Evolutionary conservation across 2,113 vertebrate genomes (phyloP).

Genomic region (Dendrocopos noguchii): DNA sequence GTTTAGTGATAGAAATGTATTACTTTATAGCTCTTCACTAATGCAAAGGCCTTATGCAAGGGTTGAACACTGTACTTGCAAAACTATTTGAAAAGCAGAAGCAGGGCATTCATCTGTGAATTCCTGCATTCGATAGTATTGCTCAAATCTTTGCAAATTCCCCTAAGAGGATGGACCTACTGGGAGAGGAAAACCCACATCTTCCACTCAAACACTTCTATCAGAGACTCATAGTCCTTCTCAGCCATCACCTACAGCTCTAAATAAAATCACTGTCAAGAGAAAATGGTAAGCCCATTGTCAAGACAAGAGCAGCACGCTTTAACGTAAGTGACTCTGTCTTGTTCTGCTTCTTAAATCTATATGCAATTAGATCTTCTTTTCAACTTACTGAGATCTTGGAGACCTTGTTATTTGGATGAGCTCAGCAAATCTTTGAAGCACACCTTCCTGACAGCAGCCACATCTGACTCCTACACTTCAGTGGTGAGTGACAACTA

Average conservation of each 20-base stretch:
- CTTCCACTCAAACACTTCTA: neutral
- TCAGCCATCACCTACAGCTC: neutral
- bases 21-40: neutral
- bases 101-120: neutral
- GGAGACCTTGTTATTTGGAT: neutral
- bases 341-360: conserved; percentile 1
- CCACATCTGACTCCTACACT: neutral
- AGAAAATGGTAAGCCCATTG: neutral
- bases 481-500: neutral
- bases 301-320: neutral
- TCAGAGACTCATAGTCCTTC: neutral
- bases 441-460: neutral
- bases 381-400: neutral
- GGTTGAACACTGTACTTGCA: neutral
- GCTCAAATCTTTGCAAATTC: neutral
- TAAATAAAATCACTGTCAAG: neutral
- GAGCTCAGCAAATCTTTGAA: neutral
- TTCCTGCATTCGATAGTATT: neutral
- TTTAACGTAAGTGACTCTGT: neutral
- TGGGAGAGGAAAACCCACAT: neutral
- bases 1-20: neutral
- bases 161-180: neutral
- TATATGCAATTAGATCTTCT: neutral
- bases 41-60: neutral
- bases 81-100: neutral